Base-by-base conservation (phyloP, 2,888 invertebrate genomes). In the Tiliacea citrago region DNA sequence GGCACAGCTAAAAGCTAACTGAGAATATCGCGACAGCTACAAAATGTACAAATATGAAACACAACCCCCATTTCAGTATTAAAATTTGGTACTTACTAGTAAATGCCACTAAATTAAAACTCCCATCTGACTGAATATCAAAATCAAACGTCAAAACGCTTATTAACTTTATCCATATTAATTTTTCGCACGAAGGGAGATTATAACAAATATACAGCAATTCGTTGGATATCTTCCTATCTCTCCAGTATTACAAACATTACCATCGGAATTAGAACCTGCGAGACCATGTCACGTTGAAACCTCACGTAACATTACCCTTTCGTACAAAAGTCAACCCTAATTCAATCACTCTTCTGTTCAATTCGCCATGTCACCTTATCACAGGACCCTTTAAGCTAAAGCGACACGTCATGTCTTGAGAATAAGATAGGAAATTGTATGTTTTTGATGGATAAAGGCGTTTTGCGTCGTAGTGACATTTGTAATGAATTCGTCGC, bases 401-500 rank as follows among this genome's bases (percentile, higher is more conserved):
- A 68, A 79, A 82, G 42, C 78, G 45, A 76, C 51, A 66, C 60
- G 9, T 83, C 29, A 42, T 0, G 0, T 75, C 71, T 82, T 75
- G 51, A 79, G 66, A 75, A 83, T 88, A 88, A 78, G 77, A 81
- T 66, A 66, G 67, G 55, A 72, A 77, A 61, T 85, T 75, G 77
- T 77, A 21, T 83, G 78, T 63, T 70, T 81, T 68, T 75, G 60
- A 75, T 45, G 42, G 60, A 77, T 82, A 76, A 77, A 80, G 84
- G 78, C 76, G 79, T 80, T 85, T 80, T 57, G 77, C 75, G 88
- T 86, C 81, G 81, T 75, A 83, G 79, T 82, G 86, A 87, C 83
- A 86, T 88, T 90, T 84, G 88, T 88, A 89, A 88, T 90, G 88
- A 88, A 90, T 90, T 87, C 87, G 81, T 86, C 74, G 75, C 51